Evolutionary conservation across 2,888 invertebrate species (phyloP).

Genomic region (Candidula unifasciata): DNA sequence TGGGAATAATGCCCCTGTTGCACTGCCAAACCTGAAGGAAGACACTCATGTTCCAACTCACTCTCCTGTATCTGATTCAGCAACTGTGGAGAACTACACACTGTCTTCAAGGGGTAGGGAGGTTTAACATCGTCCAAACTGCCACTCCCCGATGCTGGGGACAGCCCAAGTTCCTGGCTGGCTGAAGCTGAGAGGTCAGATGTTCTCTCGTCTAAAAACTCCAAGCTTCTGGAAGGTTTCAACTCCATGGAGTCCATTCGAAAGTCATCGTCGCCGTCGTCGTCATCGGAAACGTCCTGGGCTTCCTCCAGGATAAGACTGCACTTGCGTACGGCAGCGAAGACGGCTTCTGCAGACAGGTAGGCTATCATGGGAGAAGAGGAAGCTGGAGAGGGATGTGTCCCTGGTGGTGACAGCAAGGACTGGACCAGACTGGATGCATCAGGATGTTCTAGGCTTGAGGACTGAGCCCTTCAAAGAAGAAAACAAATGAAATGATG

Average conservation of each 20-base stretch:
- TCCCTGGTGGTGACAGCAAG: constrained; percentile 73
- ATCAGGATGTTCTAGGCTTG: constrained; percentile 31
- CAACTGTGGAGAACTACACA: constrained; percentile 80
- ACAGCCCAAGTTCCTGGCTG: not conserved
- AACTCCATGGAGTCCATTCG: constrained; percentile 54
- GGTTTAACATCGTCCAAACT: constrained; percentile 49
- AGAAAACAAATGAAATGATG: not conserved
- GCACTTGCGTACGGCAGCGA: constrained; percentile 83
- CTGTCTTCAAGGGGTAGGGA: constrained; percentile 76
- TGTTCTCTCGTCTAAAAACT: constrained; percentile 62
- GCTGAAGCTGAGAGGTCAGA: constrained; percentile 29
- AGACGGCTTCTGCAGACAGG: constrained; percentile 44
- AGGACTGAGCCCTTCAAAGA: constrained; percentile 30
- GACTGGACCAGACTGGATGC: constrained; percentile 64
- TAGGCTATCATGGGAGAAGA: constrained; percentile 44
- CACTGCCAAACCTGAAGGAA: constrained; percentile 63
- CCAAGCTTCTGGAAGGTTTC: constrained; percentile 65
- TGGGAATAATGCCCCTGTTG: constrained; percentile 54
- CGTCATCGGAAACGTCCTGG: constrained; percentile 83
- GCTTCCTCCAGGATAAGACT: constrained; percentile 95
- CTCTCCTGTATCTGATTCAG: constrained; percentile 84
- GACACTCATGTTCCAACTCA: constrained; percentile 80
- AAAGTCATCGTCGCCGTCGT: constrained; percentile 60
- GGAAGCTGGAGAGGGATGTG: constrained; percentile 65
- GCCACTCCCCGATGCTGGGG: not conserved